Evolutionary conservation across 2,113 vertebrate genomes (phyloP).

Genomic region (Tragelaphus buxtoni): DNA sequence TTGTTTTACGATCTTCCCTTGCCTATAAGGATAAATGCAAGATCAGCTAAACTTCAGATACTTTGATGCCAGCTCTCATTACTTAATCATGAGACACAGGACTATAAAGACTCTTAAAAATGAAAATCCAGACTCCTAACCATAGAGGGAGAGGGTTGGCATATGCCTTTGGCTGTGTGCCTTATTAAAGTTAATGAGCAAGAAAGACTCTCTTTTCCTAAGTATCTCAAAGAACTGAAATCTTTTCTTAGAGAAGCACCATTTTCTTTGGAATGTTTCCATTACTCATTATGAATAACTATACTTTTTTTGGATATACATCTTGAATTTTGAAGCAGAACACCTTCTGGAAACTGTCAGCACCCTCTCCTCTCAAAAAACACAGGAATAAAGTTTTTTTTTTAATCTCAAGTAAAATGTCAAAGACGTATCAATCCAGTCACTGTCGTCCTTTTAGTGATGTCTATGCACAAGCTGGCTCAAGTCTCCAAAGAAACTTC

Average conservation of each 20-base stretch:
- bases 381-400: background rate
- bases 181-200: conserved; percentile 82
- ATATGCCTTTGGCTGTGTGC: conserved; percentile 77
- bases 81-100: conserved; percentile 83
- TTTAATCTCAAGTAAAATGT: background rate
- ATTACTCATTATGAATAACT: background rate
- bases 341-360: background rate
- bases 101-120: conserved; percentile 82
- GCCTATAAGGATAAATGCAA: conserved; percentile 76
- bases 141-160: conserved; percentile 74
- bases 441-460: background rate
- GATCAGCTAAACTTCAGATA: conserved; percentile 82
- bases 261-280: conserved; percentile 11
- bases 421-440: background rate
- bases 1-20: conserved; percentile 72
- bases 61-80: conserved; percentile 81
- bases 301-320: background rate
- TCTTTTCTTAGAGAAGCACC: conserved; percentile 12
- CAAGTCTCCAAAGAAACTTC: conserved; percentile 25
- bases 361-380: background rate
- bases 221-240: conserved; percentile 24
- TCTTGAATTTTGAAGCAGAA: background rate
- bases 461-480: background rate
- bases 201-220: conserved; percentile 63
- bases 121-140: conserved; percentile 72